Conservation (phyloP, 2,797 vertebrate species). For the Microhierax caerulescens region DNA sequence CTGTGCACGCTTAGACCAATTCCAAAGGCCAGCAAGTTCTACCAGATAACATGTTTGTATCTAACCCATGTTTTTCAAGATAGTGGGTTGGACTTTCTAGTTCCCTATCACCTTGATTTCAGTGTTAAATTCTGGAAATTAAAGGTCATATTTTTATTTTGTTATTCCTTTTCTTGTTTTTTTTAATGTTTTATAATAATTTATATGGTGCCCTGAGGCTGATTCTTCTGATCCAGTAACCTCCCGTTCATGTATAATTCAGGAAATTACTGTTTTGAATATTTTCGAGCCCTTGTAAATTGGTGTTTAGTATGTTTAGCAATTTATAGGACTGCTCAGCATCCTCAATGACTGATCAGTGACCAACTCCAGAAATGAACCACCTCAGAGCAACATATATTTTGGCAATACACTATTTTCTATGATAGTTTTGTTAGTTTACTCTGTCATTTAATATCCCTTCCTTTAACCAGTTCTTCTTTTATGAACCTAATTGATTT, state of each 20-base stretch:
- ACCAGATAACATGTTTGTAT: not conserved
- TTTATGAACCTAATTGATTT: slow-evolving; percentile 79
- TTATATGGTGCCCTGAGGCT: slow-evolving; percentile 32
- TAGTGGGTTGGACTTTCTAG: not conserved
- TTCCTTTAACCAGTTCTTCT: slow-evolving; percentile 32
- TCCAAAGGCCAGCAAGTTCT: not conserved
- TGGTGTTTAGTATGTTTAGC: not conserved
- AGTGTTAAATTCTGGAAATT: not conserved
- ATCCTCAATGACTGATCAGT: not conserved
- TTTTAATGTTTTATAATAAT: not conserved
- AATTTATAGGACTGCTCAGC: not conserved
- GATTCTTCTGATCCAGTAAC: slow-evolving; percentile 18
- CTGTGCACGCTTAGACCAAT: not conserved
- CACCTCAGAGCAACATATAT: slow-evolving; percentile 30
- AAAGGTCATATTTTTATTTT: not conserved
- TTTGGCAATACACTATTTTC: not conserved
- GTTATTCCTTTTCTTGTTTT: not conserved
- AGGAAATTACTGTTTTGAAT: not conserved
- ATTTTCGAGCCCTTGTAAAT: not conserved
- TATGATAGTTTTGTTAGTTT: not conserved
- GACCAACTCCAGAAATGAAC: not conserved
- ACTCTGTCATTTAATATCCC: slow-evolving; percentile 32
- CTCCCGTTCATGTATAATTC: not conserved
- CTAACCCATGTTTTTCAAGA: not conserved
- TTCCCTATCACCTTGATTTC: not conserved